These are phyloP conservation scores for Cyprinodon tularosa DNA, from an alignment of 2,113 vertebrate genomes.

Conservation along the genomic window DNA sequence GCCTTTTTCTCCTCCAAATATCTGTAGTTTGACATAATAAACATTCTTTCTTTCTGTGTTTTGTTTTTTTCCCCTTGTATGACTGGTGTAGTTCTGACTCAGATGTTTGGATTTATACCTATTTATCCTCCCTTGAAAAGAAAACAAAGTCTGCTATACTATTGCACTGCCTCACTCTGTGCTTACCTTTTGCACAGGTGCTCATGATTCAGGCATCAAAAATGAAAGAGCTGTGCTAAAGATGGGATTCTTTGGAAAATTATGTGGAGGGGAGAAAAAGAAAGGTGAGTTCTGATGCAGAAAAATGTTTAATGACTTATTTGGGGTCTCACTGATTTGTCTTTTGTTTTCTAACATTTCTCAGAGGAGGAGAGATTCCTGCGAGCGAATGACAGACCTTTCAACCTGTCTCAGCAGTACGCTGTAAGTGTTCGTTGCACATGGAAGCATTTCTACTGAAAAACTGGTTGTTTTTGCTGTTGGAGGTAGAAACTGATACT, in stretches of 20 bases:
- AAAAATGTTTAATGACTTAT: not conserved
- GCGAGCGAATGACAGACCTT: conserved; percentile 87
- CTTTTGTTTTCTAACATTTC: not conserved
- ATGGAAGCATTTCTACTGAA: not conserved
- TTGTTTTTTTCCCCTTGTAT: too few species aligned
- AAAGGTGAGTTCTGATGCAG: conserved; percentile 72
- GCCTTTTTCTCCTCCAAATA: too few species aligned
- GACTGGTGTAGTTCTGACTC: too few species aligned
- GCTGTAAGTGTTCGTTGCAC: conserved; percentile 80
- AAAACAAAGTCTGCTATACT: not conserved
- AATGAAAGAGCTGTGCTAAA: conserved; percentile 73
- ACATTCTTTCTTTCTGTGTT: too few species aligned
- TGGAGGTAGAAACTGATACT: not conserved
- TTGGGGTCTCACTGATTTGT: not conserved
- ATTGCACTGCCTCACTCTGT: not conserved
- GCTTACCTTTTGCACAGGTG: not conserved
- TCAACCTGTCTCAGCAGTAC: conserved; percentile 85
- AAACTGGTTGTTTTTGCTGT: not conserved
- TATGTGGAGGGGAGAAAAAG: conserved; percentile 69
- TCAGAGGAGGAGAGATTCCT: conserved; percentile 86
- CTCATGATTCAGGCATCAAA: conserved; percentile 63
- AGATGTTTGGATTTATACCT: too few species aligned
- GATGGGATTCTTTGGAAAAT: conserved; percentile 73
- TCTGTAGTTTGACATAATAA: too few species aligned
- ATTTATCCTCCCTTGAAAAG: not conserved